Evolutionary conservation across 2,888 invertebrate species (phyloP), one percentile per base, ranked within the genome.

Genomic region (Morpho achilles): DNA sequence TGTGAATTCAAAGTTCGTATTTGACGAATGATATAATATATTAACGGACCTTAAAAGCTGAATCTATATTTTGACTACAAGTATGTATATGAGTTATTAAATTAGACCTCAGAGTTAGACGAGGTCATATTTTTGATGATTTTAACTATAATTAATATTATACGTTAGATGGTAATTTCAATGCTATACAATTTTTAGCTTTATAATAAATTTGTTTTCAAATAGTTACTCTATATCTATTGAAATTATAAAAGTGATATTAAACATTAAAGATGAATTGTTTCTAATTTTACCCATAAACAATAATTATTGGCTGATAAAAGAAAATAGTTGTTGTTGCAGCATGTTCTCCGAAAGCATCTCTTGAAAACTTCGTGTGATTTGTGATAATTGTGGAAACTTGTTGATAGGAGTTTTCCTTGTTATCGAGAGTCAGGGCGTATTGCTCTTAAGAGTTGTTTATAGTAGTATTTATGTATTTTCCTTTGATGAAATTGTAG

Each of bases 321-420:
- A 52, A 52, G 52, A 52, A 52, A 45, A 52, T 45, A 39, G 44
- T 51, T 52, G 45, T 52, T 52, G 45, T 52, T 52, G 32, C 52
- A 45, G 44, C 10, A 45, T 32, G 32, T 32, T 32, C 32, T 32
- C 5, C 4, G 32, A 5, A 32, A 53, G 53, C 46, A 53, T 8
- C 49, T 7, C 16, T 46, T 53, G 39, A 45, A 47, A 53, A 53
- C 40, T 53, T 53, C 9, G 46, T 53, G 39, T 53, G 53, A 53
- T 53, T 53, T 53, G 53, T 53, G 41, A 40, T 53, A 53, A 53
- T 53, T 53, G 53, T 40, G n/a, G 41, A 53, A 53, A 53, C 53
- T 53, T 47, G 53, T 53, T 46, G 46, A 46, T 46, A 47, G 46
- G 16, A 46, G 40, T 46, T 44, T 8, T 10, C 9, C 40, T 47